Conservation (phyloP, 2,113 vertebrate species). For the Crotalus helleri region DNA sequence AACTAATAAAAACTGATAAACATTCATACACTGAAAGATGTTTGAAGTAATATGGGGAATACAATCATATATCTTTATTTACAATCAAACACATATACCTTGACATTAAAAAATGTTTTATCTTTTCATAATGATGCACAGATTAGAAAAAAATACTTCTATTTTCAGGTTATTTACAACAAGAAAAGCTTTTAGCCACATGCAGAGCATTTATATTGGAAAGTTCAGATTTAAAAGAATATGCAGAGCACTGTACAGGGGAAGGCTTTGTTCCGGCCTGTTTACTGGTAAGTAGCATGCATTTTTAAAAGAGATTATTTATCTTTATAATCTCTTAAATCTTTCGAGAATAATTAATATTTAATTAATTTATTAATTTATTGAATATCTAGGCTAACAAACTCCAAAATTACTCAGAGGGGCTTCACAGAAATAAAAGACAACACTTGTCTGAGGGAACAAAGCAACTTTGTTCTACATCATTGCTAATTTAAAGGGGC, state of each 20-base stretch:
- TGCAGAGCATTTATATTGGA: conserved; percentile 89
- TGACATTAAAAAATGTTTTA: not conserved
- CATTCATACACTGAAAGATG: not conserved
- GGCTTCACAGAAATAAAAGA: not conserved
- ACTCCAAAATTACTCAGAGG: not conserved
- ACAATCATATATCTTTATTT: not conserved
- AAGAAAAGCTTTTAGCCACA: conserved; percentile 87
- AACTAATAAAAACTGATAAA: not conserved
- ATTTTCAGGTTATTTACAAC: conserved; percentile 90
- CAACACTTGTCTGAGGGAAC: not conserved
- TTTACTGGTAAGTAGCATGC: conserved; percentile 83
- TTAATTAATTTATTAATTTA: not conserved
- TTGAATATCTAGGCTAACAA: not conserved
- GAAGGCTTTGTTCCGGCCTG: conserved; percentile 92
- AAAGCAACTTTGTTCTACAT: not conserved
- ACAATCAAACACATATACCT: not conserved
- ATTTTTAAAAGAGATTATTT: not conserved
- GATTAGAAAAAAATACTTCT: conserved; percentile 35
- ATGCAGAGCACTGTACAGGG: conserved; percentile 89
- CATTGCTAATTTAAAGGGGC: not conserved
- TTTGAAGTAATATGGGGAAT: not conserved
- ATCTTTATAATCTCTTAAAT: not conserved
- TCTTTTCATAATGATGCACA: not conserved
- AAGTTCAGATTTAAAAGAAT: conserved; percentile 93
- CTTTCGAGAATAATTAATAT: not conserved